These are phyloP conservation scores for Aythya fuligula DNA, from an alignment of 2,797 vertebrate genomes.

Conservation along the genomic window DNA sequence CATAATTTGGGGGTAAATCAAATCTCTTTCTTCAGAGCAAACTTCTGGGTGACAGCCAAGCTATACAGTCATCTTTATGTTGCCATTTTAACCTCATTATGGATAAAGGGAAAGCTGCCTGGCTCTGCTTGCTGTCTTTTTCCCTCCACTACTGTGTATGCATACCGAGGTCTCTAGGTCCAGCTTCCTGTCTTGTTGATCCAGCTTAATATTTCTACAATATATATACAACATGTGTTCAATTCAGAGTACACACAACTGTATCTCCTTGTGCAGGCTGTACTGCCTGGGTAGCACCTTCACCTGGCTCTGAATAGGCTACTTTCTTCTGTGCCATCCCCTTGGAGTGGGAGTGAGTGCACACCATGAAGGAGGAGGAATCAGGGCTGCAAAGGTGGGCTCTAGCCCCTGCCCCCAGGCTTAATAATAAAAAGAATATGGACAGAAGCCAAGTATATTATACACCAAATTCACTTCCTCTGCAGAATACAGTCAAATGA, in stretches of 20 bases:
- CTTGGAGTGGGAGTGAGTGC: not conserved
- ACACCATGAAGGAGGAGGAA: not conserved
- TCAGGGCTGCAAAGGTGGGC: slow-evolving; percentile 18
- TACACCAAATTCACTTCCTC: slow-evolving; percentile 75
- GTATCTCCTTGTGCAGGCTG: not conserved
- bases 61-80: not conserved
- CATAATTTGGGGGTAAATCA: slow-evolving; percentile 9
- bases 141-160: not conserved
- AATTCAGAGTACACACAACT: not conserved
- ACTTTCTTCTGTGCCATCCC: not conserved
- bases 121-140: not conserved
- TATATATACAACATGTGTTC: not conserved
- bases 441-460: slow-evolving; percentile 53
- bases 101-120: not conserved
- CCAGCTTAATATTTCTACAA: not conserved
- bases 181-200: not conserved
- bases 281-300: not conserved
- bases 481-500: slow-evolving; percentile 71
- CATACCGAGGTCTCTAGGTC: not conserved
- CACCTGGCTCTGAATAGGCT: not conserved
- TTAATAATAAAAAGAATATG: slow-evolving; percentile 55
- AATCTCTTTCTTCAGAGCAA: slow-evolving; percentile 22
- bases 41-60: slow-evolving; percentile 18
- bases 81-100: slow-evolving; percentile 20
- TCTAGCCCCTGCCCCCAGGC: not conserved